These are phyloP conservation scores for Peucedramus taeniatus DNA, from an alignment of 2,113 vertebrate genomes.

Conservation along the genomic window DNA sequence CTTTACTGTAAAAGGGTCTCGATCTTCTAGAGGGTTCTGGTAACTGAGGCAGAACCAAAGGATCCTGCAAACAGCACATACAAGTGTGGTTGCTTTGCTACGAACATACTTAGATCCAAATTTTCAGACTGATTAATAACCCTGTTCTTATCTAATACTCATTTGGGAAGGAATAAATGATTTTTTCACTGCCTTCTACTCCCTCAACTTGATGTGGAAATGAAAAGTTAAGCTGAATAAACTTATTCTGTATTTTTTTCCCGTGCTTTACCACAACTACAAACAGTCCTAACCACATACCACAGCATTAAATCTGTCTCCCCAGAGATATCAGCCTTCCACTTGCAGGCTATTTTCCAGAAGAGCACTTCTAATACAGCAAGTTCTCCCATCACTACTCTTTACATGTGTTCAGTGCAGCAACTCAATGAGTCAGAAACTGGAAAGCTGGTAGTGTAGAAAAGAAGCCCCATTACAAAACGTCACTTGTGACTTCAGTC, in stretches of 20 bases:
- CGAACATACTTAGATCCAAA: background rate
- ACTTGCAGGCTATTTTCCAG: background rate
- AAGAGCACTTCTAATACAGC: background rate
- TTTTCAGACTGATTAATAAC: background rate
- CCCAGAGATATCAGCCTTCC: background rate
- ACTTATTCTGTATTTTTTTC: background rate
- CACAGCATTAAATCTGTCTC: background rate
- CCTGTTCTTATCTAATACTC: background rate
- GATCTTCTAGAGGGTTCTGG: background rate
- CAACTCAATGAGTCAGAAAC: background rate
- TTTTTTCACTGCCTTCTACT: background rate
- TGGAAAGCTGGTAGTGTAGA: background rate
- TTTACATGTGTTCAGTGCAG: background rate
- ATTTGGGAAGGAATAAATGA: background rate
- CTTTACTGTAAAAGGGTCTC: background rate
- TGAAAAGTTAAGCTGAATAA: constrained; percentile 8
- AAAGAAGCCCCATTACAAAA: background rate
- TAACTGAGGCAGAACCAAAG: background rate
- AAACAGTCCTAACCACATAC: background rate
- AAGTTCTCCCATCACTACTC: background rate
- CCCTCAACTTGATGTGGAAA: background rate
- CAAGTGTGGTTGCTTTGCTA: background rate
- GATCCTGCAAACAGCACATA: background rate
- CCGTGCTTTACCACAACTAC: background rate
- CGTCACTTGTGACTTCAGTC: background rate